Evolutionary conservation across 1,140 invertebrate genomes (phyloP).

Genomic region (Drosophila athabasca): DNA sequence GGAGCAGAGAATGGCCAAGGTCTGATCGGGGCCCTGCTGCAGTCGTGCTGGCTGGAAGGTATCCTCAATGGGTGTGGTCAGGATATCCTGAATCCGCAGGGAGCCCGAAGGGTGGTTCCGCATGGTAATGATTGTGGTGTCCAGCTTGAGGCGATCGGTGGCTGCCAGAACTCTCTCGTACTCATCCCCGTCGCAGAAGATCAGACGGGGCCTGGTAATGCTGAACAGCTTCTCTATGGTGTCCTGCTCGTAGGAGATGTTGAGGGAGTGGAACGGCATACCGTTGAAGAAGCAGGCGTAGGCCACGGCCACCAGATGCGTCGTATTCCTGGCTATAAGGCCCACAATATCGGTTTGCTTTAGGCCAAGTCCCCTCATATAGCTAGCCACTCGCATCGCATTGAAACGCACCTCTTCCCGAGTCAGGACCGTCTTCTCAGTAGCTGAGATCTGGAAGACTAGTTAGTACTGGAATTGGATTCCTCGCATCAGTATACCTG

Average conservation of each 20-base stretch:
- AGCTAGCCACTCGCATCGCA: constrained; percentile 22
- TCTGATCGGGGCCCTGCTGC: constrained; percentile 51
- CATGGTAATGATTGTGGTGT: constrained; percentile 52
- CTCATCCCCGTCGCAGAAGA: constrained; percentile 54
- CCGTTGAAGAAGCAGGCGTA: constrained; percentile 67
- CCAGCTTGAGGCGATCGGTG: constrained; percentile 3
- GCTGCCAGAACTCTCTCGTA: constrained; percentile 42
- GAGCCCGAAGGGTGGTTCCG: constrained; percentile 32
- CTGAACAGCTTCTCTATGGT: constrained; percentile 29
- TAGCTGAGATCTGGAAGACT: constrained; percentile 28
- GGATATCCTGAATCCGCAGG: constrained; percentile 22
- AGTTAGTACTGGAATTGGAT: not conserved
- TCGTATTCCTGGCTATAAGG: constrained; percentile 51
- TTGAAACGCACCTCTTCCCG: constrained; percentile 29
- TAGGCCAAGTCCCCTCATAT: constrained; percentile 12
- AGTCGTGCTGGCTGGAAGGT: constrained; percentile 33
- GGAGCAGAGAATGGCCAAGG: constrained; percentile 84
- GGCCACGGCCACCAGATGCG: constrained; percentile 42
- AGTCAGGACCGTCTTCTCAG: constrained; percentile 26
- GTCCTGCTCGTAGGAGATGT: constrained; percentile 7
- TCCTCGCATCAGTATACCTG: constrained; percentile 2
- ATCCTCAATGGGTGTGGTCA: constrained; percentile 31
- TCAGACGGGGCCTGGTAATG: constrained; percentile 38
- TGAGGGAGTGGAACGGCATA: constrained; percentile 33
- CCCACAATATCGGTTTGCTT: constrained; percentile 46